phyloP scores from a whole-genome alignment of 2,797 vertebrate genomes.

The Rhinoraja longicauda region DNA sequence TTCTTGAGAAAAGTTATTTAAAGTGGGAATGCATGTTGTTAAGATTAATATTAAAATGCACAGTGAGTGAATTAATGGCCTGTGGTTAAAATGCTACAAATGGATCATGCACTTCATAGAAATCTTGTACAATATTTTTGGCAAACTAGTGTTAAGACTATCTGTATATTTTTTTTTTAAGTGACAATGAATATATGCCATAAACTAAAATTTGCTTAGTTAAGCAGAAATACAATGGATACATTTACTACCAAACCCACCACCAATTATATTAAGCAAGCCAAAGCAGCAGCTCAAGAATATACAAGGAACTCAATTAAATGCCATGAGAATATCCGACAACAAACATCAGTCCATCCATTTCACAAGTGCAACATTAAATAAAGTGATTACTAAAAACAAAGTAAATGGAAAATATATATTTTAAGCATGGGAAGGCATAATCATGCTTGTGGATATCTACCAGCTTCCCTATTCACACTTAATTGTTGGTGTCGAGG shows the following conservation, averaged over 20 bases:
- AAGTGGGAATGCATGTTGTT: constrained; percentile 8
- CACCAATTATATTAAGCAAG: constrained; percentile 14
- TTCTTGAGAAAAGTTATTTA: constrained; percentile 28
- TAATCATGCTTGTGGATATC: background rate
- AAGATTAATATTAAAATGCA: constrained; percentile 30
- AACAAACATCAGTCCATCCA: background rate
- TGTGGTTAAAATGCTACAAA: constrained; percentile 30
- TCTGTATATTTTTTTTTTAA: background rate
- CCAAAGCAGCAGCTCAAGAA: background rate
- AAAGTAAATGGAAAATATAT: background rate
- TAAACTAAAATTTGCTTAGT: background rate
- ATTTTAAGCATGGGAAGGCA: background rate
- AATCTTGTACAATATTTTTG: constrained; percentile 34
- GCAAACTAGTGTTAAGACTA: constrained; percentile 37
- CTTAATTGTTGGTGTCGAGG: background rate
- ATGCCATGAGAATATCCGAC: background rate
- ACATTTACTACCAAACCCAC: constrained; percentile 37
- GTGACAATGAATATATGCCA: constrained; percentile 34
- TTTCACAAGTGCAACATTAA: constrained; percentile 18
- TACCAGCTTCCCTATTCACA: background rate
- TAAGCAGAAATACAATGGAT: constrained; percentile 29
- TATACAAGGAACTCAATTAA: background rate
- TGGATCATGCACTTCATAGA: constrained; percentile 33
- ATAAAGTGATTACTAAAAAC: constrained; percentile 14
- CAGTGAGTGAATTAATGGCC: constrained; percentile 18